Base-by-base conservation (phyloP, 2,113 vertebrate genomes). In the Chlamydotis undulata region DNA sequence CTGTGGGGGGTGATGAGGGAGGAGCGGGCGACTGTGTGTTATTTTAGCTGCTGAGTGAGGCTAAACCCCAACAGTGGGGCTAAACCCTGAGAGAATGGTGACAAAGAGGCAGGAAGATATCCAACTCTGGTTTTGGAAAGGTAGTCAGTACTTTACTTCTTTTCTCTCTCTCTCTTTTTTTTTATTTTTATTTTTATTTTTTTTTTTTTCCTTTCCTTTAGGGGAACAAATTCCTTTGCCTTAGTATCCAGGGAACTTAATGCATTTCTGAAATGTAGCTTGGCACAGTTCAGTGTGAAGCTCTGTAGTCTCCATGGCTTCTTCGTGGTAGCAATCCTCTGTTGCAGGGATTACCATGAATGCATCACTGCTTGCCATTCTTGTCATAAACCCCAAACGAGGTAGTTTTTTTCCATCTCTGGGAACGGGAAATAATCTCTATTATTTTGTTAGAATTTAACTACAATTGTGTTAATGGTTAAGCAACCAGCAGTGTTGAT, bases 261-360 rank as follows among this genome's bases (percentile, higher is more conserved):
- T 57, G 25, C 15, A 12, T 90, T 92, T 67, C 78, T 82, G 49
- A 83, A 73, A 52, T 17, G 45, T 33, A 84, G 39, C 29, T 75
- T 47, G 39, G 19, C 19, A 37, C 25, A 12, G 71, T 21, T 74
- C 12, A 12, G 23, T 28, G 21, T 37, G 22, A 37, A 29, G 31
- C 35, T 87, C 33, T 0, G 0, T 25, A 52, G 10, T 17, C 35
- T 87, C 33, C 0, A 0, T 25, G 56, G 10, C 19, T 81, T 53
- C 56, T 74, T 47, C 1, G 1, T 22, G 31, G 19, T 19, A n/a
- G 56, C 2, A 3, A 49, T 29, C 8, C 26, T 14, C 31, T 73
- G 0, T 10, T 43, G 49, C 24, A 50, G 16, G 37, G 50, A 26
- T 61, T 53, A 13, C 37, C 19, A 18, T 10, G 9, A 63, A 39